phyloP scores from a whole-genome alignment of 2,797 vertebrate species.

The Pangasius sanitwongsei region DNA sequence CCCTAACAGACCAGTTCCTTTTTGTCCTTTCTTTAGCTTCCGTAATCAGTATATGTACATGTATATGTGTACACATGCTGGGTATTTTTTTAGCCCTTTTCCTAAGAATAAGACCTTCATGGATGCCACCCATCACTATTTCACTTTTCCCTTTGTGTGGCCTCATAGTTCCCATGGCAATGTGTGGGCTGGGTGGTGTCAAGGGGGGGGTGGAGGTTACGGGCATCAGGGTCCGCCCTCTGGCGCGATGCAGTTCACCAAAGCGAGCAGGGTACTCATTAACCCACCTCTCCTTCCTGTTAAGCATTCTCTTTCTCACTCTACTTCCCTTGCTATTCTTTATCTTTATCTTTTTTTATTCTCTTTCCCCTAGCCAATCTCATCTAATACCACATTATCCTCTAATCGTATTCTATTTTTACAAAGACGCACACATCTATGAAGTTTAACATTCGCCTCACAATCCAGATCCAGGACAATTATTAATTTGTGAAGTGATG shows the following conservation, averaged over 20 bases:
- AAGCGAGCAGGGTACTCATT: slow-evolving; percentile 73
- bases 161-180: slow-evolving; percentile 79
- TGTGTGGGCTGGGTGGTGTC: slow-evolving; percentile 75
- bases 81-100: slow-evolving; percentile 25
- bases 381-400: background rate
- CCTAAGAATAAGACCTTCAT: slow-evolving; percentile 52
- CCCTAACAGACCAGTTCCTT: background rate
- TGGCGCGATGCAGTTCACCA: slow-evolving; percentile 59
- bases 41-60: background rate
- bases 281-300: slow-evolving; percentile 72
- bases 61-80: background rate
- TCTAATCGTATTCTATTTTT: background rate
- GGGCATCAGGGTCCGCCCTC: slow-evolving; percentile 71
- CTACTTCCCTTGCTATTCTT: slow-evolving; percentile 1
- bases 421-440: background rate
- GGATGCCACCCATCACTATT: slow-evolving; percentile 56
- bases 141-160: slow-evolving; percentile 65
- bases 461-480: too few relatives aligned
- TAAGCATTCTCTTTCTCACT: slow-evolving; percentile 59
- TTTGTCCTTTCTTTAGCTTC: background rate
- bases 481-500: background rate
- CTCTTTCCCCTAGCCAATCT: slow-evolving; percentile 1
- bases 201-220: slow-evolving; percentile 59
- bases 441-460: background rate
- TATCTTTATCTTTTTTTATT: slow-evolving; percentile 18